A percentile compares a stretch with the other conserved stretches of the same genome.
phyloP scores from a whole-genome alignment of 2,888 invertebrate genomes.

The Hemaris fuciformis region DNA sequence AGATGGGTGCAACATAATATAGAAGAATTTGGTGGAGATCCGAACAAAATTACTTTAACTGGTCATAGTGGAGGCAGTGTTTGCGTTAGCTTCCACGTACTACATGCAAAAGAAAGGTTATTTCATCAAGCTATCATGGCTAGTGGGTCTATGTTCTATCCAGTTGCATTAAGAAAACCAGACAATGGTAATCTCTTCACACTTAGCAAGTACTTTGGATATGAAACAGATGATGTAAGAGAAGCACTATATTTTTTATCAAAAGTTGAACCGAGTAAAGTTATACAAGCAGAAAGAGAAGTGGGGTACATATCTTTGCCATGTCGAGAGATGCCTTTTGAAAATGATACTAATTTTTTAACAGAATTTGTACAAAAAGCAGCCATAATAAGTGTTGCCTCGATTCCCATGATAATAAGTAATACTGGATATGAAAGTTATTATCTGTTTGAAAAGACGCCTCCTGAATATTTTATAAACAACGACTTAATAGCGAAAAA shows the following conservation, averaged over 20 bases:
- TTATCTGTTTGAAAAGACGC: neutral
- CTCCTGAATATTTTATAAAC: neutral
- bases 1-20: slow-evolving; percentile 55
- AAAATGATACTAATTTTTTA: slow-evolving; percentile 36
- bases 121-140: slow-evolving; percentile 42
- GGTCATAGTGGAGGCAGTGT: slow-evolving; percentile 52
- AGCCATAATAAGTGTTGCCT: slow-evolving; percentile 24
- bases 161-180: slow-evolving; percentile 20
- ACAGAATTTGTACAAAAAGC: slow-evolving; percentile 24
- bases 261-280: slow-evolving; percentile 26
- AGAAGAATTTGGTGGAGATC: slow-evolving; percentile 51
- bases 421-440: slow-evolving; percentile 32
- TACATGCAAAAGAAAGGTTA: slow-evolving; percentile 31
- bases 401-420: slow-evolving; percentile 37
- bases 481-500: neutral
- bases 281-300: slow-evolving; percentile 31
- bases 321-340: slow-evolving; percentile 40
- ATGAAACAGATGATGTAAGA: slow-evolving; percentile 27
- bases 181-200: slow-evolving; percentile 32
- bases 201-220: slow-evolving; percentile 37
- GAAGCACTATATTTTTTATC: slow-evolving; percentile 41
- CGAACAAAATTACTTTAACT: slow-evolving; percentile 42
- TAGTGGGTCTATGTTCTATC: slow-evolving; percentile 36
- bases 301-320: slow-evolving; percentile 26
- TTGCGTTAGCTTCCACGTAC: slow-evolving; percentile 45